Evolutionary conservation across 1,140 invertebrate species (phyloP).

Genomic region (Bombus huntii): DNA sequence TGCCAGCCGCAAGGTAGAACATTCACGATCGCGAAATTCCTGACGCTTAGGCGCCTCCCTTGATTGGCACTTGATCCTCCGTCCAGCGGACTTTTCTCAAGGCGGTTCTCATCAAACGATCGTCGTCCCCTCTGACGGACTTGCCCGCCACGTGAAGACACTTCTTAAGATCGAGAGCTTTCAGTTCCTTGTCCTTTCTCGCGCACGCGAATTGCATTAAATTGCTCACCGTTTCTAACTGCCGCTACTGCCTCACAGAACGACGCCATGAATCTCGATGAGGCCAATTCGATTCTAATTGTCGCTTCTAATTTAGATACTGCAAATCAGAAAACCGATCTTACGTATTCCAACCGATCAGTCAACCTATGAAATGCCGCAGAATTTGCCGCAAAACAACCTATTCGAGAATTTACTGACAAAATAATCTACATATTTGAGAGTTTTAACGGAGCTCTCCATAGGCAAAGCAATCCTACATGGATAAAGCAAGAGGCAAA

Average conservation of each 20-base stretch:
- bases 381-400: neutral
- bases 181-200: slow-evolving; percentile 8
- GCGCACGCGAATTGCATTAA: slow-evolving; percentile 20
- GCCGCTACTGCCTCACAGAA: neutral
- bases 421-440: no score
- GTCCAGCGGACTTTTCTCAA: slow-evolving; percentile 39
- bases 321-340: neutral
- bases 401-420: no score
- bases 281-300: neutral
- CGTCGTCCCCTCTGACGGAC: neutral
- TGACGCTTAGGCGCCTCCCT: slow-evolving; percentile 66
- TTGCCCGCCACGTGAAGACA: slow-evolving; percentile 34
- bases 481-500: no score
- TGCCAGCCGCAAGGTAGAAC: slow-evolving; percentile 58
- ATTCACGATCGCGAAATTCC: slow-evolving; percentile 65
- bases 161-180: slow-evolving; percentile 27
- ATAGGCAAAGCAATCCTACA: no score
- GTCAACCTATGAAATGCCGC: neutral
- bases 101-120: slow-evolving; percentile 63
- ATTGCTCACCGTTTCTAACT: neutral
- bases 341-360: neutral
- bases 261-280: neutral
- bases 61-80: slow-evolving; percentile 67
- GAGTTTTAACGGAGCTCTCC: no score
- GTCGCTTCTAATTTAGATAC: neutral